Percentiles rank a stretch among this genome's conserved stretches.
Conservation (phyloP, 2,888 invertebrate genomes). For the Parnassius apollo region DNA sequence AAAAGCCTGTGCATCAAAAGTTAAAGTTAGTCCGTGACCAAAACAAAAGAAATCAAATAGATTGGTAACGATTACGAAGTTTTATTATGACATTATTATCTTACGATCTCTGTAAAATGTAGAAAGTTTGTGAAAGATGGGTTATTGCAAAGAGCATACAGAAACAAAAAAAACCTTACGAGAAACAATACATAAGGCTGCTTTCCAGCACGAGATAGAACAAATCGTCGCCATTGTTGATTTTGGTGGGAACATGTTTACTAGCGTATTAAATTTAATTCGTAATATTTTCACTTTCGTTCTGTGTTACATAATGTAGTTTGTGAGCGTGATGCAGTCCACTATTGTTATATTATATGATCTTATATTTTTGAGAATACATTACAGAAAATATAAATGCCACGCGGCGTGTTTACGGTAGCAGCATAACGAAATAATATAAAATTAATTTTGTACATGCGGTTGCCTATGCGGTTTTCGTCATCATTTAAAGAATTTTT, state of each 20-base stretch:
- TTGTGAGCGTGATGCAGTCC: not conserved
- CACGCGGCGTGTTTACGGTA: too few relatives aligned
- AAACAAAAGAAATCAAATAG: too few relatives aligned
- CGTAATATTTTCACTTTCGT: slow-evolving; percentile 27
- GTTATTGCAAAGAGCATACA: slow-evolving; percentile 10
- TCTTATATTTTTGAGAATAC: slow-evolving; percentile 1
- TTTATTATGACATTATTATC: not conserved
- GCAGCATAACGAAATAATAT: too few relatives aligned
- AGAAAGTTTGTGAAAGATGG: slow-evolving; percentile 25
- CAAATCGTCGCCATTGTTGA: slow-evolving; percentile 29
- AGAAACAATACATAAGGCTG: slow-evolving; percentile 15
- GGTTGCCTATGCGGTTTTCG: too few relatives aligned
- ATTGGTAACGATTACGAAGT: too few relatives aligned
- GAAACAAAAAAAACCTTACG: slow-evolving; percentile 22
- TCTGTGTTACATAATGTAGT: slow-evolving; percentile 15
- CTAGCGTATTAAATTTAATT: slow-evolving; percentile 28
- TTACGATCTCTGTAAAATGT: slow-evolving; percentile 4
- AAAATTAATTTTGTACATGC: too few relatives aligned
- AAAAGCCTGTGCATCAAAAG: too few relatives aligned
- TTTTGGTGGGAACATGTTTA: slow-evolving; percentile 27
- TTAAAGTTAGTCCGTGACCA: too few relatives aligned
- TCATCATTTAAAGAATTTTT: too few relatives aligned
- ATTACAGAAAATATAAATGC: too few relatives aligned
- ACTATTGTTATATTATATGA: slow-evolving; percentile 1
- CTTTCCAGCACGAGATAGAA: slow-evolving; percentile 19